A percentile compares a stretch with the other conserved stretches of the same genome.
These are phyloP conservation scores for Seira musarum DNA, from an alignment of 2,888 invertebrate species.

Conservation along the genomic window DNA sequence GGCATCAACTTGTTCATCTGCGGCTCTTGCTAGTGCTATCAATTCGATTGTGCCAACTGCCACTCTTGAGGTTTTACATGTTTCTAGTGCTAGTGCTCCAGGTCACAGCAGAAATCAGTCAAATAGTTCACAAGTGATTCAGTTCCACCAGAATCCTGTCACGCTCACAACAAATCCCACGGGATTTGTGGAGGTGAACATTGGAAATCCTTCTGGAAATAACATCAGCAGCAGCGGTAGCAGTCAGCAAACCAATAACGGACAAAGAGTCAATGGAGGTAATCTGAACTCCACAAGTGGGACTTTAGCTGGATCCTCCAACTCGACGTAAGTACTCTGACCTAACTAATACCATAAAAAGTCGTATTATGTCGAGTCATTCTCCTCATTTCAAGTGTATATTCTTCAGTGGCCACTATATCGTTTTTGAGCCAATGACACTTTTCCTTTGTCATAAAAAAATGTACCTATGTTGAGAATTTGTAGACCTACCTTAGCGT, in stretches of 20 bases:
- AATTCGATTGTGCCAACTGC: conserved; percentile 51
- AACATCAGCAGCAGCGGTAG: background rate
- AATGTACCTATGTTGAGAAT: too few relatives aligned
- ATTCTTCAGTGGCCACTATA: too few relatives aligned
- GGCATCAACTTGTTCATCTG: conserved; percentile 11
- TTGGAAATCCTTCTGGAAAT: conserved; percentile 13
- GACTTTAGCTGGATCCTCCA: conserved; percentile 12
- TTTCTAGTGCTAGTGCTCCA: conserved; percentile 25
- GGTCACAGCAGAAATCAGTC: conserved; percentile 56
- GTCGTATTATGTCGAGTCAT: too few relatives aligned
- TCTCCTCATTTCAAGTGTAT: too few relatives aligned
- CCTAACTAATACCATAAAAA: too few relatives aligned
- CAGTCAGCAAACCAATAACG: background rate
- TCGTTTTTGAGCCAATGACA: too few relatives aligned
- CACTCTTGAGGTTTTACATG: conserved; percentile 38
- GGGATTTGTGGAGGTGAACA: conserved; percentile 48
- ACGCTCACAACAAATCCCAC: conserved; percentile 52
- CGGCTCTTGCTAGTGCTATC: conserved; percentile 2
- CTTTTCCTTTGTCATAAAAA: too few relatives aligned
- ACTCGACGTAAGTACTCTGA: conserved; percentile 30
- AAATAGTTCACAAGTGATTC: conserved; percentile 54
- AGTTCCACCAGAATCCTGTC: conserved; percentile 55
- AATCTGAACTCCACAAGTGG: too few relatives aligned
- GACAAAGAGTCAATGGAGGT: conserved; percentile 2
- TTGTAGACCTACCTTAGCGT: too few relatives aligned